Base-by-base conservation (phyloP, 2,797 vertebrate species). In the Melanotaenia trifasciata region DNA sequence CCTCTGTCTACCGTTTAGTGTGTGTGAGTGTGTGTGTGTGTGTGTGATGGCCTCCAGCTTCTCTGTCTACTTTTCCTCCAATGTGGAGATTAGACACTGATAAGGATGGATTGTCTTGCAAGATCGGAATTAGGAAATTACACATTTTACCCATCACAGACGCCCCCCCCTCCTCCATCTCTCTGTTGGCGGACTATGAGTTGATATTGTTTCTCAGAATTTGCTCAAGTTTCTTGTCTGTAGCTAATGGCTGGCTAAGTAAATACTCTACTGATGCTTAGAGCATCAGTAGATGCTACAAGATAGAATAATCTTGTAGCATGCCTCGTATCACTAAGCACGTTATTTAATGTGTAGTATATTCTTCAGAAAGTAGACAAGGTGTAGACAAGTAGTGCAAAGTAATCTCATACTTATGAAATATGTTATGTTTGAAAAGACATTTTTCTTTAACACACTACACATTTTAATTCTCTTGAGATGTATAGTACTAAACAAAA, bases 21-120 rank as follows among this genome's bases (percentile, higher is more conserved):
- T 58, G 62, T 74, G 54, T 76, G 70, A 58, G 62, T 77, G 56
- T 58, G 77, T 74, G 64, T 64, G 77, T 74, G 64, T 64, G 70
- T 61, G 76, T 26, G 73, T 9, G 65, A 84, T 57, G 79, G 86
- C 87, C 87, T 88, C 70, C 80, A 87, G 89, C 82, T 79, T 84
- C 84, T 87, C 70, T 1, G 53, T 89, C 87, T 90, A 79, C 74
- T 77, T 76, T 88, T 67, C 76, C 81, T 81, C 72, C 87, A 70
- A 83, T 89, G 88, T 86, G 83, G 82, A 81, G 91, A 89, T 90
- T 84, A 88, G 89, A 91, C 89, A 81, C 82, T 81, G 93, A 94
- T 93, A 93, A 93, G 89, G 84, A 90, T 24, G 78, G 89, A 94
- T 94, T 89, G 91, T 90, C 87, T 93, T 88, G 90, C 89, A 85